Evolutionary conservation across 2,113 vertebrate species (phyloP).

Genomic region (Crypturellus undulatus): DNA sequence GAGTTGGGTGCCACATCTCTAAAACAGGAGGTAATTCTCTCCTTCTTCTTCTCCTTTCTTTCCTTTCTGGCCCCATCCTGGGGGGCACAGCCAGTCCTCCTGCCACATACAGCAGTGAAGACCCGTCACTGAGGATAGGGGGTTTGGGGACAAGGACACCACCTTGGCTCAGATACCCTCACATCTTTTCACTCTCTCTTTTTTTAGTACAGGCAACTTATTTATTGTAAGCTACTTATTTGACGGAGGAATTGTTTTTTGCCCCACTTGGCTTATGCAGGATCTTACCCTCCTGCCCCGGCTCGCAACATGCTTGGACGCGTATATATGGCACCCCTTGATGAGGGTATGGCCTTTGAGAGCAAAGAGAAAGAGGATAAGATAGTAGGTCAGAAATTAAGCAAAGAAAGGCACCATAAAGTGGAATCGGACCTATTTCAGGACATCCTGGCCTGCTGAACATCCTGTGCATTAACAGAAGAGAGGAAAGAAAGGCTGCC

Average conservation of each 20-base stretch:
- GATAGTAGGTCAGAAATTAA: background rate
- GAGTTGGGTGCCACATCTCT: rapidly evolving
- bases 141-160: background rate
- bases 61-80: background rate
- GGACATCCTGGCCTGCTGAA: background rate
- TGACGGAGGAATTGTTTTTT: background rate
- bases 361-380: background rate
- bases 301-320: rapidly evolving
- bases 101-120: rapidly evolving
- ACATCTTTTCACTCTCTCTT: too few species aligned
- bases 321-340: rapidly evolving
- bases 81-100: background rate
- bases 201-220: rapidly evolving
- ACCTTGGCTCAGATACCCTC: rapidly evolving
- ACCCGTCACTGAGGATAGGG: too few species aligned
- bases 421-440: background rate
- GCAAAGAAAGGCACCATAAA: background rate
- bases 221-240: rapidly evolving
- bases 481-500: background rate
- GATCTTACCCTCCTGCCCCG: too few species aligned
- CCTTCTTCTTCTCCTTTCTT: too few species aligned
- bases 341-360: background rate
- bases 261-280: background rate
- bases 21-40: background rate
- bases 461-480: background rate